Conservation (phyloP, 2,113 vertebrate genomes). For the Steatornis caripensis region DNA sequence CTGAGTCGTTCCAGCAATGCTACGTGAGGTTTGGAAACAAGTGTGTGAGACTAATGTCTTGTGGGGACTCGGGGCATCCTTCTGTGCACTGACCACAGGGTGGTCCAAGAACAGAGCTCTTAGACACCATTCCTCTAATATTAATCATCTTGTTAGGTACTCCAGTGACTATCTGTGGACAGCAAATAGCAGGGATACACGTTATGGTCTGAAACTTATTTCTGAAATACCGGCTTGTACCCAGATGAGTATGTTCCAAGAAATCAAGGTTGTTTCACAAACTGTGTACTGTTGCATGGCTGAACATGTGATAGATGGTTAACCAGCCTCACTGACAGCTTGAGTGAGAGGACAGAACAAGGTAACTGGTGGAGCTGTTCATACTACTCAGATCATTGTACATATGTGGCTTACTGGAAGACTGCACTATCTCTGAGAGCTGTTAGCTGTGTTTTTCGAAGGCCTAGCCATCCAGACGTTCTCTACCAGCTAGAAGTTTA, state of each 20-base stretch:
- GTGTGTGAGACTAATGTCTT: background rate
- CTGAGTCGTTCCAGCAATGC: background rate
- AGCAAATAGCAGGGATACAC: background rate
- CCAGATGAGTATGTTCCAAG: background rate
- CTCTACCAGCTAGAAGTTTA: background rate
- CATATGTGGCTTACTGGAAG: background rate
- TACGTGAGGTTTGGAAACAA: rapidly evolving
- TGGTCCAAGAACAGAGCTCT: background rate
- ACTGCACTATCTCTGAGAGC: background rate
- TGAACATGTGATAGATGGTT: background rate
- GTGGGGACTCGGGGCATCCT: background rate
- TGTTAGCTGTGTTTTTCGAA: background rate
- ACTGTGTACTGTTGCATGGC: background rate
- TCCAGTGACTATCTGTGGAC: background rate
- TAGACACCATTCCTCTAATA: background rate
- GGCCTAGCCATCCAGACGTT: background rate
- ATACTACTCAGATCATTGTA: background rate
- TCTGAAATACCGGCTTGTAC: background rate
- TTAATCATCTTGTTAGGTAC: background rate
- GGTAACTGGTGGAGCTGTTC: background rate
- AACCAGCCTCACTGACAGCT: background rate
- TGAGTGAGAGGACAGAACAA: background rate
- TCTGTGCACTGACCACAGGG: background rate
- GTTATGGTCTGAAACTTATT: background rate
- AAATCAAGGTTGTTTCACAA: background rate